Evolutionary conservation across 2,797 vertebrate species (phyloP).

Genomic region (Enteromius anoplus): DNA sequence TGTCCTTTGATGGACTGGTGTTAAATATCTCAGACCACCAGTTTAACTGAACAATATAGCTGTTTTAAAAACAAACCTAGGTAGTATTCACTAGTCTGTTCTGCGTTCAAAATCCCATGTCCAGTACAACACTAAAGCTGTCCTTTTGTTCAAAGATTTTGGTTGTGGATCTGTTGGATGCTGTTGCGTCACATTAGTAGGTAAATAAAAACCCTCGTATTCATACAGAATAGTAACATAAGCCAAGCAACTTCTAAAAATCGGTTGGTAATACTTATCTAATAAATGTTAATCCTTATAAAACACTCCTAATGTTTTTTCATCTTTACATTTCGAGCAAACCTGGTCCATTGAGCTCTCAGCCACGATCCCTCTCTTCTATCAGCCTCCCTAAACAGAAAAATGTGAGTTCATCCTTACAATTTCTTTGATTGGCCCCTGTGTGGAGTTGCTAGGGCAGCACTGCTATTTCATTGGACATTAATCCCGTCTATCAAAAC

Average conservation of each 20-base stretch:
- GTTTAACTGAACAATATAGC: not conserved
- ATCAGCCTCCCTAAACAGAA: constrained; percentile 45
- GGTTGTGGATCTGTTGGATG: constrained; percentile 33
- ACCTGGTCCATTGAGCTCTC: constrained; percentile 46
- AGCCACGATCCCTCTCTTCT: constrained; percentile 42
- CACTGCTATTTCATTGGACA: constrained; percentile 56
- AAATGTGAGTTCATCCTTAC: constrained; percentile 34
- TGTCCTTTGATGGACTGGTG: constrained; percentile 23
- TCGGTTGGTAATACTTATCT: not conserved
- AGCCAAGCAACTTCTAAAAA: not conserved
- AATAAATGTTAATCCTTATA: not conserved
- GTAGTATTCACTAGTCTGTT: not conserved
- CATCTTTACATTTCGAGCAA: constrained; percentile 39
- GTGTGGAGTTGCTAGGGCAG: constrained; percentile 72
- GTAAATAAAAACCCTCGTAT: constrained; percentile 36
- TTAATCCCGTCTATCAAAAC: constrained; percentile 58
- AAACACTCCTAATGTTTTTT: constrained; percentile 3
- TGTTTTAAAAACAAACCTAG: not conserved
- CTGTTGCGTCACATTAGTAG: constrained; percentile 45
- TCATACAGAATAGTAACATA: constrained; percentile 4
- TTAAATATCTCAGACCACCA: constrained; percentile 11
- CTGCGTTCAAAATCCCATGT: not conserved
- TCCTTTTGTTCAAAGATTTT: constrained; percentile 41
- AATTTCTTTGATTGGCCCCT: constrained; percentile 63
- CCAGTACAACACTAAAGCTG: constrained; percentile 32